Evolutionary conservation across 2,113 vertebrate species (phyloP), one percentile per base, ranked within the genome.

Genomic region (Indicator indicator): DNA sequence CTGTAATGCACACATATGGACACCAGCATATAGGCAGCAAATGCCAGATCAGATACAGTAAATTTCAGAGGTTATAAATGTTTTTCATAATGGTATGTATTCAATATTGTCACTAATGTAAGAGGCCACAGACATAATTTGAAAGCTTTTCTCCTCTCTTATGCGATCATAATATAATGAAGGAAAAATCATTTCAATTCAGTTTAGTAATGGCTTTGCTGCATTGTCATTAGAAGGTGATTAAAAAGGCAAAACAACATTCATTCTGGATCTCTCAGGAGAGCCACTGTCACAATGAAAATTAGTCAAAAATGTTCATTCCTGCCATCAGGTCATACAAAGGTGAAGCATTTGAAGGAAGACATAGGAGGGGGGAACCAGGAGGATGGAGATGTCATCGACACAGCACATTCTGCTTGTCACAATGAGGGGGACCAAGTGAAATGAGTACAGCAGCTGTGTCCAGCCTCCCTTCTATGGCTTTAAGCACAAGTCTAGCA

Each of bases 1-100:
- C 76, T 72, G 1, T 13, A 93, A 72, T 58, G 68, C n/a, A 23
- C 83, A 93, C 91, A 90, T 92, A 90, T 87, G 91, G 92, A 89
- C 86, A 87, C 86, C 94, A 97, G 90, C 88, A 70, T 16, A 32
- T 48, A 90, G 65, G 65, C 90, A 89, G 44, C 92, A 88, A 92
- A 69, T 84, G 88, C 94, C 92, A 94, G 80, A 95, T 86, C 86
- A 93, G 86, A 95, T 79, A 82, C 8, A 62, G 73, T 18, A 84
- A 87, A 92, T 87, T 95, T 92, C 93, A 92, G 73, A 79, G 83
- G 38, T 86, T 90, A 86, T 90, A 92, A 93, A 93, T 67, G 73
- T 87, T 90, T 93, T 85, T 62, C n/a, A 64, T 94, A 68, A 64
- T 32, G 46, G 33, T 54, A 86, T 64, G 40, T 77, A 68, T 88